Evolutionary conservation across 2,888 invertebrate genomes (phyloP), one percentile per base, ranked within the genome.

Genomic region (Polyploca ridens): DNA sequence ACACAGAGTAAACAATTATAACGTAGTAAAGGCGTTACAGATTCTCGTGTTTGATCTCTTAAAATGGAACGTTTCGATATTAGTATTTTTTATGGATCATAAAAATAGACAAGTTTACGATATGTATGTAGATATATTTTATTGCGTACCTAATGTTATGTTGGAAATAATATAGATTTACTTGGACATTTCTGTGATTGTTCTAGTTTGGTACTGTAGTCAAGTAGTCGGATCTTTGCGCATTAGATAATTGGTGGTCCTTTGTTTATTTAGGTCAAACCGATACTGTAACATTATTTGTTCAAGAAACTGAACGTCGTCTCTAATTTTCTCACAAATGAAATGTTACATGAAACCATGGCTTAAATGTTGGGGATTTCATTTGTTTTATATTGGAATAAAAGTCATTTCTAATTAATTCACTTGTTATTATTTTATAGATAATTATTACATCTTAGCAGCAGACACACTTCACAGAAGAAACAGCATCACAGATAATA

Each of bases 231-330:
- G 16, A 14, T 16, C 6, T 11, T 49, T 49, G 16, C 49, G 16
- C 11, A 54, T 4, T 19, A 19, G 16, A 19, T 54, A 54, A 19
- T 16, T 54, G 10, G 54, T 54, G 19, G 7, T 54, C 64, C 59
- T 58, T 65, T 73, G 73, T 78, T 77, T 78, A 78, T 83, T 78
- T 66, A 74, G 78, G 79, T 78, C 79, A 75, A 69, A 64, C 63
- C 69, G 62, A 70, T 74, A 69, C 72, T 76, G 74, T 70, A 66
- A 71, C 70, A 72, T 71, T 64, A 75, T 73, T 76, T 81, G 73
- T 76, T 76, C 73, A 63, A 65, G 63, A 63, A 65, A 62, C 44
- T 54, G 57, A 68, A 67, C 64, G 64, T 62, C 61, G 44, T 66
- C 62, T 62, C 33, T 59, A 63, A 67, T 67, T 74, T 69, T 62